Evolutionary conservation across 2,888 invertebrate species (phyloP).

Genomic region (Scelioninae gen. 1): DNA sequence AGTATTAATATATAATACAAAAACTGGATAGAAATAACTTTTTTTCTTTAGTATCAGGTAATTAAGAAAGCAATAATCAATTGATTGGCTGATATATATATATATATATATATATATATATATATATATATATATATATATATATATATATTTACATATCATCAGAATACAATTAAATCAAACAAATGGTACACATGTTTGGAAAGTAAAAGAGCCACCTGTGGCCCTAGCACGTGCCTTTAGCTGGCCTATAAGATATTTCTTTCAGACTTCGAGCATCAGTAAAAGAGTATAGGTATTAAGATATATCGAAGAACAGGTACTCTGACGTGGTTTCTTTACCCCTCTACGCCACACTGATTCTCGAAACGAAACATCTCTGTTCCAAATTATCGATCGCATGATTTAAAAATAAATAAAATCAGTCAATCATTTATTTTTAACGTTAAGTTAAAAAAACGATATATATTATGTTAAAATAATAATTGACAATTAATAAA

Average conservation of each 20-base stretch:
- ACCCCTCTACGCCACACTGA: slow-evolving; percentile 47
- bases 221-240: slow-evolving; percentile 80
- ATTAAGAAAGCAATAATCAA: too few species aligned
- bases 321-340: slow-evolving; percentile 73
- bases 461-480: too few species aligned
- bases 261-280: slow-evolving; percentile 75
- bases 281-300: slow-evolving; percentile 61
- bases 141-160: slow-evolving; percentile 14
- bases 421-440: too few species aligned
- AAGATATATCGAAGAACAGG: slow-evolving; percentile 77
- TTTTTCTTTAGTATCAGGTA: too few species aligned
- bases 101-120: too few species aligned
- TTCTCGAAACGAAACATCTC: slow-evolving; percentile 67
- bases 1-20: too few species aligned
- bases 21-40: too few species aligned
- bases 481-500: too few species aligned
- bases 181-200: slow-evolving; percentile 53
- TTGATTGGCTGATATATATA: too few species aligned
- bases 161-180: slow-evolving; percentile 44
- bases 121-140: too few species aligned
- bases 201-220: slow-evolving; percentile 77
- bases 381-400: slow-evolving; percentile 12
- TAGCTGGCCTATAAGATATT: slow-evolving; percentile 78
- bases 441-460: neutral
- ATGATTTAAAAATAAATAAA: slow-evolving; percentile 9